Evolutionary conservation across 2,888 invertebrate genomes (phyloP).

Genomic region (Calliscelio sp.): DNA sequence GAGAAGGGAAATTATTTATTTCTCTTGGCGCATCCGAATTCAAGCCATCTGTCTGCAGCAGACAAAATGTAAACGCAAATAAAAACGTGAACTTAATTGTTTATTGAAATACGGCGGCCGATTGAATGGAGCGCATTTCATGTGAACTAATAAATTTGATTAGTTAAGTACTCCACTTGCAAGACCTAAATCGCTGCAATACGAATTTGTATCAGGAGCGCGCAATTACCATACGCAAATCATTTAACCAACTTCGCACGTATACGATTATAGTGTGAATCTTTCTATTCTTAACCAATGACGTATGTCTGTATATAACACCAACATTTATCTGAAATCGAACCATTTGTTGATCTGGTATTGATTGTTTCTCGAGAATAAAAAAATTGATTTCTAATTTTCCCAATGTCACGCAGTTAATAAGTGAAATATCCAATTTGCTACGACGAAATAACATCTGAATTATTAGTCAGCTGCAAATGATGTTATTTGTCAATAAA

Average conservation of each 20-base stretch:
- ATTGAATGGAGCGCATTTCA: background rate
- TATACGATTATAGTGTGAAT: constrained; percentile 46
- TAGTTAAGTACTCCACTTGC: background rate
- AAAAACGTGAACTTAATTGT: background rate
- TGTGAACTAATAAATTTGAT: constrained; percentile 1
- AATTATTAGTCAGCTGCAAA: too few relatives aligned
- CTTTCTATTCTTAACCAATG: constrained; percentile 59
- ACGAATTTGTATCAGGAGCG: constrained; percentile 10
- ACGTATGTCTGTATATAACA: constrained; percentile 25
- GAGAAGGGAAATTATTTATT: background rate
- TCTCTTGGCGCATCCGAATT: background rate
- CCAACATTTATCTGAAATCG: constrained; percentile 2
- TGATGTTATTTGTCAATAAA: background rate
- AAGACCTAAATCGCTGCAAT: background rate
- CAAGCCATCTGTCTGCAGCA: background rate
- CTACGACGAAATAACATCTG: too few relatives aligned
- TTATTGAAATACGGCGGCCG: background rate
- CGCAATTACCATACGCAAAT: constrained; percentile 34
- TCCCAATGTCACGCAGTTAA: too few relatives aligned
- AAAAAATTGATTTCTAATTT: too few relatives aligned
- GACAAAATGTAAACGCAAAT: too few relatives aligned
- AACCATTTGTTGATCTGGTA: constrained; percentile 1
- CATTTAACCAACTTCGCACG: constrained; percentile 52
- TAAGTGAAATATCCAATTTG: too few relatives aligned
- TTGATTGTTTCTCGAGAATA: background rate